Base-by-base conservation (phyloP, 1,140 invertebrate species). In the Contarinia nasturtii region DNA sequence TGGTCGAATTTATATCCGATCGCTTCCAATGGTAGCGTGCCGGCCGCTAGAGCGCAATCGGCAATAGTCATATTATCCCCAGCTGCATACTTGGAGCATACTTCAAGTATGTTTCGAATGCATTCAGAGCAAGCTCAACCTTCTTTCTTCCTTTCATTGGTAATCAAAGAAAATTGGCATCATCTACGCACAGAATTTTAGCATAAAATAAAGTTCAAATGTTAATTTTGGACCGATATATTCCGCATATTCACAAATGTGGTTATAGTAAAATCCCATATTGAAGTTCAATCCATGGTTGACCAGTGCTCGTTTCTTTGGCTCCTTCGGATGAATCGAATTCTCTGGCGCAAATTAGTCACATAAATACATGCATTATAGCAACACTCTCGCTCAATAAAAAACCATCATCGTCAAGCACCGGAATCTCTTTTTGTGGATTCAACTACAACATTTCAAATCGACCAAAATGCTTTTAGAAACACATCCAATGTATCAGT, bases 261-360 rank as follows among this genome's bases (percentile, higher is more conserved):
- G 71, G 11, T 70, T 69, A 61, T 86, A 86, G 55, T 82, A 82
- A 46, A 76, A 75, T 20, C 74, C 74, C 52, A 82, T 65, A 60
- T 85, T 82, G 56, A 86, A 86, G 53, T 77, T 79, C 10, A 86
- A 58, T 2, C 80, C 68, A 53, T 82, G 79, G 60, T 86, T 84
- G 1, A 87, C 74, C 22, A 82, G 56, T 0, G 81, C 82, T 42
- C 82, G 49, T n/a, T 53, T 20, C 60, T 73, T 70, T 5, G 74
- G 64, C 43, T 82, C 77, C 52, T 71, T 71, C 0, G 82, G 82
- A 59, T 86, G 86, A 0, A 85, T 59, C 27, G 67, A 63, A 11
- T 72, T 69, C 11, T 71, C 68, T 33, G 71, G 74, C 22, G 65
- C 70, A 53, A 82, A 84, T 58, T 80, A 77, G 36, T 82, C 79